Conservation (phyloP, 1,140 invertebrate genomes). For the Drosophila grimshawi region DNA sequence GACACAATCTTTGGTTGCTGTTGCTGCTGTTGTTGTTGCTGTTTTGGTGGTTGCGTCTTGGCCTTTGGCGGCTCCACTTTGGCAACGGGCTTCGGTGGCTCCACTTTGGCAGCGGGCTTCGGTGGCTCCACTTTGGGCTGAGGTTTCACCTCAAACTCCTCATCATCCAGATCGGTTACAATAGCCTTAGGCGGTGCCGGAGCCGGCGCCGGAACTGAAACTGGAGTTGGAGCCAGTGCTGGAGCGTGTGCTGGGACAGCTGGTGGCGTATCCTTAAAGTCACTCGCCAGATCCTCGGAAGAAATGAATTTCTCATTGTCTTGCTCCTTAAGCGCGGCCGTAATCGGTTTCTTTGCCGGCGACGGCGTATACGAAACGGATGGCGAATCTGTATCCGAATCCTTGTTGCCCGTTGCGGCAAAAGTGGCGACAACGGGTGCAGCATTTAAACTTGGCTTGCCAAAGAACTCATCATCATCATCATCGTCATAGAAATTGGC, state of each 20-base stretch:
- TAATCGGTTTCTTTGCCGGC: conserved; percentile 77
- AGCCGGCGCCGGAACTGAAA: conserved; percentile 34
- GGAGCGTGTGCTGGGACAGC: neutral
- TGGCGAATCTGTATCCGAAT: conserved; percentile 76
- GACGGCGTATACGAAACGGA: conserved; percentile 76
- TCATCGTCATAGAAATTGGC: conserved; percentile 57
- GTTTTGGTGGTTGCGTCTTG: conserved; percentile 7
- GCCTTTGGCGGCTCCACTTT: conserved; percentile 8
- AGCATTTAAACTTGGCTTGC: conserved; percentile 34
- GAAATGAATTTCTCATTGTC: conserved; percentile 84
- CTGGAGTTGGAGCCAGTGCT: conserved; percentile 8
- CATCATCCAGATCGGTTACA: conserved; percentile 76
- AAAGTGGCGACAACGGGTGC: conserved; percentile 29
- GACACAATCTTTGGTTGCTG: conserved; percentile 80
- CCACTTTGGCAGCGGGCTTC: conserved; percentile 32
- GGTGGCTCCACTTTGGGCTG: conserved; percentile 44
- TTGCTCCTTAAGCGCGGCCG: conserved; percentile 80
- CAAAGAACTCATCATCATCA: conserved; percentile 54
- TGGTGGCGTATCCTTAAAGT: conserved; percentile 72
- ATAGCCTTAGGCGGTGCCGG: conserved; percentile 40
- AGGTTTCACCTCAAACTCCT: conserved; percentile 52
- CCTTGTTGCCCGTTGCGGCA: conserved; percentile 50
- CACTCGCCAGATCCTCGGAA: conserved; percentile 78
- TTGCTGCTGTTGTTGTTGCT: conserved; percentile 29
- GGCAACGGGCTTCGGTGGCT: too few relatives aligned